Percentiles rank a stretch among this genome's conserved stretches.
phyloP scores from a whole-genome alignment of 35 echinoderm and acorn worm species.

The Ptychodera flava region DNA sequence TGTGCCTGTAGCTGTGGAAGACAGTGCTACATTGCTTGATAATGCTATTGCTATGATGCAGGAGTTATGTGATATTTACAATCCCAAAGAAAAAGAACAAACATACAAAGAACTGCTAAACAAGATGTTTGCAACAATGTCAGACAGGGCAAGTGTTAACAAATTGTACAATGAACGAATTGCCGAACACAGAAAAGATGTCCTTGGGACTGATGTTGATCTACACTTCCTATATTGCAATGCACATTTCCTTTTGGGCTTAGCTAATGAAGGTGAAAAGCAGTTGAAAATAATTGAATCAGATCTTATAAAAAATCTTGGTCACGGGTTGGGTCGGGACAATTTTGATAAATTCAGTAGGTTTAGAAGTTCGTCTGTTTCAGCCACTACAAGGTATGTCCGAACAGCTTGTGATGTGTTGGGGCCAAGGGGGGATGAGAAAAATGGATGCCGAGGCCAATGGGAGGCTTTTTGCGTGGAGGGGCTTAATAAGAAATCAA shows the following conservation, averaged over 20 bases:
- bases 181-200: constrained; percentile 3
- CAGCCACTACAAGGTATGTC: constrained; percentile 4
- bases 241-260: constrained; percentile 29
- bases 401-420: constrained; percentile 47
- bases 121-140: constrained; percentile 19
- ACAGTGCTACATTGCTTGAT: neutral
- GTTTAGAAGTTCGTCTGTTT: constrained; percentile 6
- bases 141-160: constrained; percentile 38
- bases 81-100: neutral
- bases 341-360: neutral
- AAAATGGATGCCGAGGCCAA: constrained; percentile 26
- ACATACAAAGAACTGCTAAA: constrained; percentile 6
- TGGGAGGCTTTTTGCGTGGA: constrained; percentile 23
- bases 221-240: constrained; percentile 31
- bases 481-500: neutral
- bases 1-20: neutral
- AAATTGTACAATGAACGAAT: constrained; percentile 24
- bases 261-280: constrained; percentile 7
- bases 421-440: constrained; percentile 35
- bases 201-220: neutral
- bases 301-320: constrained; percentile 8
- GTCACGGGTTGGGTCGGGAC: constrained; percentile 15
- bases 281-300: constrained; percentile 7
- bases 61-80: neutral
- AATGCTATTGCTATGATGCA: neutral